Percentiles rank a stretch among this genome's conserved stretches.
phyloP scores from a whole-genome alignment of 2,113 vertebrate genomes.

The Salvelinus alpinus region DNA sequence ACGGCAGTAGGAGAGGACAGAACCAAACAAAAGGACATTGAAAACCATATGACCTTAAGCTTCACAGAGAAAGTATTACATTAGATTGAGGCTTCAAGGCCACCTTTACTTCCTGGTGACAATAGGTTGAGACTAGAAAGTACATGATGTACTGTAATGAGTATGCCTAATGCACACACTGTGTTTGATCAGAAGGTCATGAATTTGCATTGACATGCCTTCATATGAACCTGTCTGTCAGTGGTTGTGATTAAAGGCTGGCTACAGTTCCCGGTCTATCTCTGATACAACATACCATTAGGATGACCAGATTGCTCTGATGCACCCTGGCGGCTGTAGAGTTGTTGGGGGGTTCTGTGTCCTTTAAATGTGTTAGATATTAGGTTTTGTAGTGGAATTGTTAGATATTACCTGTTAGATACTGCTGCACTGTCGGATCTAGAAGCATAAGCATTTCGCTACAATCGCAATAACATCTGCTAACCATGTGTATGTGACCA shows the following conservation, averaged over 20 bases:
- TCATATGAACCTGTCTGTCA: slow-evolving; percentile 30
- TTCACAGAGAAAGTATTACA: not conserved
- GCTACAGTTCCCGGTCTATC: slow-evolving; percentile 14
- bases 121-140: not conserved
- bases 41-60: not conserved
- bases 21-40: not conserved
- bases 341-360: slow-evolving; percentile 8
- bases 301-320: slow-evolving; percentile 45
- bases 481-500: too few species aligned
- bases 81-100: not conserved
- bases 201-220: slow-evolving; percentile 50
- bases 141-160: not conserved
- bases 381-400: too few species aligned
- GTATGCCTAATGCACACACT: slow-evolving; percentile 7
- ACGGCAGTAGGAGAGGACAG: not conserved
- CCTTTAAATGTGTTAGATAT: not conserved
- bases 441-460: too few species aligned
- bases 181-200: slow-evolving; percentile 37
- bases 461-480: too few species aligned
- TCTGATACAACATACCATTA: slow-evolving; percentile 33
- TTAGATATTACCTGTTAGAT: too few species aligned
- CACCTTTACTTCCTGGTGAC: not conserved
- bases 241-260: slow-evolving; percentile 47
- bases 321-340: slow-evolving; percentile 33
- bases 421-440: too few species aligned